phyloP scores from a whole-genome alignment of 2,113 vertebrate species.

The Ahaetulla prasina region DNA sequence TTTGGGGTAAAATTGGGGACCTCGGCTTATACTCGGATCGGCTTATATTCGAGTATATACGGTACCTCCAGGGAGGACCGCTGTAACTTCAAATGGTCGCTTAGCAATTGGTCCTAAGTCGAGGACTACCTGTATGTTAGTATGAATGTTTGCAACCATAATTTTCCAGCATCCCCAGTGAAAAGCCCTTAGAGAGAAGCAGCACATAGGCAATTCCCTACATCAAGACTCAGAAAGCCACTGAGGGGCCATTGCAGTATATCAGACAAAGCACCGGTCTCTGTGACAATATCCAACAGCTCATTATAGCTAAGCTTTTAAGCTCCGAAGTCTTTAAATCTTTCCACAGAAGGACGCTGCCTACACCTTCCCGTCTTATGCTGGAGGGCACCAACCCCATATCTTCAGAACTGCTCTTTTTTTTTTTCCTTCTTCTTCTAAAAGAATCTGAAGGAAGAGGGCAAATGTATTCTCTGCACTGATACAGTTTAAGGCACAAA shows the following conservation, averaged over 20 bases:
- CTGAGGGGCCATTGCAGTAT: neutral
- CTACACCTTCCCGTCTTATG: neutral
- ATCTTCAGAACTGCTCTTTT: neutral
- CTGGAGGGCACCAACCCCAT: neutral
- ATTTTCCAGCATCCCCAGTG: neutral
- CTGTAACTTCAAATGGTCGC: neutral
- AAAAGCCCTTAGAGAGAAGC: neutral
- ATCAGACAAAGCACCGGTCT: neutral
- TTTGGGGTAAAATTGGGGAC: no score
- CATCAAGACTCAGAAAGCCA: neutral
- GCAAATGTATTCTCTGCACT: neutral
- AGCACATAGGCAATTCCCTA: neutral
- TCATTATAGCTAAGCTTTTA: constrained; percentile 10
- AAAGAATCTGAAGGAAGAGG: neutral
- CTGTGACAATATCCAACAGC: neutral
- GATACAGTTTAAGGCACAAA: neutral
- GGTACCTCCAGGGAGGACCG: neutral
- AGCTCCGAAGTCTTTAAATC: neutral
- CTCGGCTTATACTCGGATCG: no score
- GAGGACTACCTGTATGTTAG: neutral
- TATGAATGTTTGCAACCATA: neutral
- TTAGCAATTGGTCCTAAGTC: neutral
- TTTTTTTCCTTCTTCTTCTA: neutral
- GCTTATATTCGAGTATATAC: no score
- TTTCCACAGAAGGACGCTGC: neutral